These are phyloP conservation scores for Syrista parreyssii DNA, from an alignment of 2,888 invertebrate genomes.

Conservation along the genomic window DNA sequence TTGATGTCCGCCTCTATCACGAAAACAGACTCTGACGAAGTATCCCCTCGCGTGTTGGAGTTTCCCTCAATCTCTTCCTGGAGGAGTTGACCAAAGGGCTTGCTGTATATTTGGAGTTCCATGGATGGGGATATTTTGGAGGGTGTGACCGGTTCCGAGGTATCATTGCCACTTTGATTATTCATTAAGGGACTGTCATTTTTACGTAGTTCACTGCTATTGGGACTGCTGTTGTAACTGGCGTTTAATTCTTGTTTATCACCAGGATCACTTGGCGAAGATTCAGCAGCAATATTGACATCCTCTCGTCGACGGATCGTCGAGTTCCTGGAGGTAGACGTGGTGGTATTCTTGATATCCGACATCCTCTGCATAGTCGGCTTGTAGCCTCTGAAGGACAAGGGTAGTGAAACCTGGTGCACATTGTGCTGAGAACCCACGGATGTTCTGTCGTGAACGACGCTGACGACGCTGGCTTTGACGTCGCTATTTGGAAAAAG, in stretches of 20 bases:
- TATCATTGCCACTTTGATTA: constrained; percentile 7
- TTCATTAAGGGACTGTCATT: constrained; percentile 20
- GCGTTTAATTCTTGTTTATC: constrained; percentile 33
- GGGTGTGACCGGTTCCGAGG: constrained; percentile 15
- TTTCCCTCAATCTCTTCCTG: constrained; percentile 26
- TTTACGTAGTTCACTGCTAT: constrained; percentile 26
- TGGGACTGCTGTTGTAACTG: constrained; percentile 27
- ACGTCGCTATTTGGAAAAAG: constrained; percentile 55
- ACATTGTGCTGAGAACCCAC: constrained; percentile 34
- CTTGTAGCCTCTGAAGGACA: not conserved
- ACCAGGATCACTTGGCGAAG: constrained; percentile 30
- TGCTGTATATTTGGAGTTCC: constrained; percentile 38
- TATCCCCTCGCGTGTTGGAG: not conserved
- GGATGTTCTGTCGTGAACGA: constrained; percentile 46
- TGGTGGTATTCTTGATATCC: not conserved
- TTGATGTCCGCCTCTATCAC: constrained; percentile 53
- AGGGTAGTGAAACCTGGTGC: constrained; percentile 22
- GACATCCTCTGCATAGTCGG: constrained; percentile 21
- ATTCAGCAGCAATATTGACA: constrained; percentile 19
- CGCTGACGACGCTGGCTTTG: constrained; percentile 39
- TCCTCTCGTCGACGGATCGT: not conserved
- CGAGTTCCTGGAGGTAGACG: not conserved
- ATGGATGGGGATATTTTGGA: constrained; percentile 27
- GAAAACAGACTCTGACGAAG: constrained; percentile 43
- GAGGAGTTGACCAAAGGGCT: constrained; percentile 29